Conservation (phyloP, 1,140 invertebrate species). For the Eciton burchellii region DNA sequence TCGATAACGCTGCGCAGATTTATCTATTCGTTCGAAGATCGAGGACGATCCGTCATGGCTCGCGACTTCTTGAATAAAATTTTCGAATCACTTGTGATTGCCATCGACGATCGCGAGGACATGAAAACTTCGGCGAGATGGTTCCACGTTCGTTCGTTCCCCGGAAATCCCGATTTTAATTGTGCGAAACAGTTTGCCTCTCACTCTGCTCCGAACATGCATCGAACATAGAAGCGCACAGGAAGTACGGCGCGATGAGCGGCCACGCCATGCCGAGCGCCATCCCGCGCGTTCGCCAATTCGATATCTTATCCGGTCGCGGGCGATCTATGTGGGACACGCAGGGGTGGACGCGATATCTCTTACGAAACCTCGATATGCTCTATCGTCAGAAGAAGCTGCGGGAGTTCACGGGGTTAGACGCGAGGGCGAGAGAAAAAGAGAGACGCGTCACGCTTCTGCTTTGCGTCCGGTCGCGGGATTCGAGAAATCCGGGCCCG, state of each 20-base stretch:
- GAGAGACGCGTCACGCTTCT: conserved; percentile 51
- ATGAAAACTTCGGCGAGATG: neutral
- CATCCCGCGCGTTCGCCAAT: conserved; percentile 20
- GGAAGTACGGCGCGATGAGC: neutral
- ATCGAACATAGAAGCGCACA: neutral
- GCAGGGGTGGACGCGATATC: conserved; percentile 70
- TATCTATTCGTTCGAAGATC: too few relatives aligned
- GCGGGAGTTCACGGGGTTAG: conserved; percentile 70
- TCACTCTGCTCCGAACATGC: neutral
- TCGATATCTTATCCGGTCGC: conserved; percentile 40
- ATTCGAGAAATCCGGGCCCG: conserved; percentile 10
- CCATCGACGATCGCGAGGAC: neutral
- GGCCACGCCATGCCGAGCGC: neutral
- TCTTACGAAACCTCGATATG: conserved; percentile 75
- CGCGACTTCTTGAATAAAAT: too few relatives aligned
- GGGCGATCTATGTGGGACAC: conserved; percentile 68
- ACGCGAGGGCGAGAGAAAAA: too few relatives aligned
- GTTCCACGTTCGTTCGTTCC: neutral
- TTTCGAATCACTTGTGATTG: neutral
- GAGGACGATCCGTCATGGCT: too few relatives aligned
- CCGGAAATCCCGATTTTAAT: neutral
- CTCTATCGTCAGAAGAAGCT: conserved; percentile 64
- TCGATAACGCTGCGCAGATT: too few relatives aligned
- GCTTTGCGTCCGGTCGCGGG: conserved; percentile 6
- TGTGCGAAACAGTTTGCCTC: neutral